Conservation (phyloP, 2,797 vertebrate genomes). For the Cossypha polioptera region DNA sequence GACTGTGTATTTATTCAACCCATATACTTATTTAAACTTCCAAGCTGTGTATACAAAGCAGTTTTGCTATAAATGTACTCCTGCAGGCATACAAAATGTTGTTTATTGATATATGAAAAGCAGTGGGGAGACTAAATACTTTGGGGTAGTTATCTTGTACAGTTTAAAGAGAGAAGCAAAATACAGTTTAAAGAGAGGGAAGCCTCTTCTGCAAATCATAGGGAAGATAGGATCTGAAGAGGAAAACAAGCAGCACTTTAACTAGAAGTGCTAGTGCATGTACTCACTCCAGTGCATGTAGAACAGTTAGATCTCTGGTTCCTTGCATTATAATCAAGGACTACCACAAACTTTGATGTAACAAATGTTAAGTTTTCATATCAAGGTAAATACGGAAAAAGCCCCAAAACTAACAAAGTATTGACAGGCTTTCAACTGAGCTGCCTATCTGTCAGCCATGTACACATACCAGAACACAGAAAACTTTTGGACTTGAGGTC, state of each 20-base stretch:
- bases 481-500: not conserved
- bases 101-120: not conserved
- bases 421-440: not conserved
- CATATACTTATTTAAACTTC: not conserved
- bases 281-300: not conserved
- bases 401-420: not conserved
- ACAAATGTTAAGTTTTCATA: not conserved
- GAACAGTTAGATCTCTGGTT: not conserved
- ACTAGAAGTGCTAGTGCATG: not conserved
- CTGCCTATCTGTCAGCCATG: not conserved
- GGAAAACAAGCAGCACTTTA: not conserved
- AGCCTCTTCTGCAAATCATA: not conserved
- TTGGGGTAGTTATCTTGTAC: not conserved
- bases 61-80: not conserved
- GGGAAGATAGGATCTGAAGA: not conserved
- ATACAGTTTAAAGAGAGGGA: not conserved
- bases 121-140: not conserved
- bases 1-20: conserved; percentile 15
- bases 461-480: not conserved
- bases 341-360: not conserved
- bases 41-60: not conserved
- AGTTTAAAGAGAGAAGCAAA: not conserved
- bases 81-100: not conserved
- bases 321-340: not conserved
- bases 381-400: not conserved